Evolutionary conservation across 1,140 invertebrate species (phyloP), one percentile per base, ranked within the genome.

Genomic region (Panagrolaimus sp.): DNA sequence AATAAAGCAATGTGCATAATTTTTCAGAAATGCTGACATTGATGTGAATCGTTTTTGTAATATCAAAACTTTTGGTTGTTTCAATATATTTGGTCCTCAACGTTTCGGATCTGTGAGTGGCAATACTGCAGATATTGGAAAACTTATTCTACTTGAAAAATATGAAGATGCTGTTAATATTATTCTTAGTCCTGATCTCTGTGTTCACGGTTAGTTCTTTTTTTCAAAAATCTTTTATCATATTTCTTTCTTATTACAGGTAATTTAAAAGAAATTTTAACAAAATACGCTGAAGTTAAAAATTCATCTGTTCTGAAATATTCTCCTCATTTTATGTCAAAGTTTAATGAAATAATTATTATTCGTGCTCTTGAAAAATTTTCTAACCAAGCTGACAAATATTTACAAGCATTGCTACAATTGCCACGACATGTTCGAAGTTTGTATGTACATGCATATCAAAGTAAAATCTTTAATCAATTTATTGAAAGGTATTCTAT

Each of bases 371-470:
- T 57, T 1, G 14, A 57, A 13, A 23, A 27, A 2, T 57, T 57
- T 23, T 20, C 20, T 11, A 16, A 23, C 4, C 51, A 57, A 27
- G 9, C 51, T 57, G 51, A 57, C n/a, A 57, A 57, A 27, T 20
- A 57, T 16, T 57, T 25, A 11, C 51, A 27, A 25, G 51, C 51
- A 11, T 27, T 57, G 4, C 11, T 57, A 16, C 20, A 57, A 25
- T 27, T 57, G 20, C 20, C 20, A 11, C 14, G 51, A 16, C 51
- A 20, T 11, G 20, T 27, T 57, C 51, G 51, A 20, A 57, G 51
- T 8, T 25, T 57, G 51, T 57, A 57, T 23, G 51, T 57, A 8
- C 51, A 57, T 57, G 51, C 51, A 9, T 57, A 57, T 57, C 51
- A 57, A 13, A 57, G 51, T 20, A 20, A 27, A 5, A 16, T 57